Percentiles rank a stretch among this genome's conserved stretches.
Evolutionary conservation across 2,113 vertebrate genomes (phyloP).

Genomic region (Bucco capensis): DNA sequence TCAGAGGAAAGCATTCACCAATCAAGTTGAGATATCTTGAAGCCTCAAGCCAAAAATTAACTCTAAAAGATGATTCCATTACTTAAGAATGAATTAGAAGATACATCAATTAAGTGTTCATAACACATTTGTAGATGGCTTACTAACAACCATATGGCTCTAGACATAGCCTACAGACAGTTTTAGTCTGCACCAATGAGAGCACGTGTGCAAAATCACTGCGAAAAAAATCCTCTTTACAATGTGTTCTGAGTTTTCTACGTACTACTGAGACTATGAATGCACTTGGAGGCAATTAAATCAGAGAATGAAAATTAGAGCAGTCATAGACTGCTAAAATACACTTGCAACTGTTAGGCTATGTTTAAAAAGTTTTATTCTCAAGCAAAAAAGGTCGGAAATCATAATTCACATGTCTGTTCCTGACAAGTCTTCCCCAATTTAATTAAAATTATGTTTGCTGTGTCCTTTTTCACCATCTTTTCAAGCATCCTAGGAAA

Average conservation of each 20-base stretch:
- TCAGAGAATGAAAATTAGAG: constrained; percentile 34
- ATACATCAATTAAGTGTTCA: constrained; percentile 28
- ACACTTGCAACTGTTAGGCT: constrained; percentile 18
- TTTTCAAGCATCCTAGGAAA: not conserved
- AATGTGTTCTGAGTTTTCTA: constrained; percentile 35
- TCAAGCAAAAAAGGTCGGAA: not conserved
- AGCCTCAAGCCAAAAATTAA: constrained; percentile 8
- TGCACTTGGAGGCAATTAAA: constrained; percentile 48
- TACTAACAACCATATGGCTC: not conserved
- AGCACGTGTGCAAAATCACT: constrained; percentile 4
- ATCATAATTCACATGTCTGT: not conserved
- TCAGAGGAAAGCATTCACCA: constrained; percentile 1
- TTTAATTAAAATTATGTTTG: not conserved
- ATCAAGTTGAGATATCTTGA: not conserved
- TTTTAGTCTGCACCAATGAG: constrained; percentile 26
- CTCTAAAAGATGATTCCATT: not conserved
- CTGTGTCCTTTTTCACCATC: not conserved
- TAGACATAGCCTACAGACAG: not conserved
- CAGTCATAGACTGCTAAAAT: constrained; percentile 34
- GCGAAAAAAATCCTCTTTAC: not conserved
- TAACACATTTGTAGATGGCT: not conserved
- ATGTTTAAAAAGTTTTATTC: not conserved
- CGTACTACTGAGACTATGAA: constrained; percentile 24
- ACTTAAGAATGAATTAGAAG: not conserved
- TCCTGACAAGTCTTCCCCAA: not conserved